These are phyloP conservation scores for Buphagus erythrorhynchus DNA, from an alignment of 2,797 vertebrate species.

Conservation along the genomic window DNA sequence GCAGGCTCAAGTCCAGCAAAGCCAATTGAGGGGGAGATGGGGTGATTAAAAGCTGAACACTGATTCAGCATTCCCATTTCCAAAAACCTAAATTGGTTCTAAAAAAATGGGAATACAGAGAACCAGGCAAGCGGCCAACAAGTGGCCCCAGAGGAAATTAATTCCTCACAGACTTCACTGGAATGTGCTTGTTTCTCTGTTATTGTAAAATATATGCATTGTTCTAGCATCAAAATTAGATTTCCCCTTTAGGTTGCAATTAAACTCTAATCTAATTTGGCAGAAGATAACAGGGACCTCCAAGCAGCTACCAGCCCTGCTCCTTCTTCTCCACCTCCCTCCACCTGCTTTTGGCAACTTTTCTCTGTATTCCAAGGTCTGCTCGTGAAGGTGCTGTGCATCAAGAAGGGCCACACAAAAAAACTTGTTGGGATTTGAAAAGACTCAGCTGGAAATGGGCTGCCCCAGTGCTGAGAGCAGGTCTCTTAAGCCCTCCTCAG, in stretches of 20 bases:
- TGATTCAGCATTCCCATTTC: background rate
- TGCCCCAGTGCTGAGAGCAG: background rate
- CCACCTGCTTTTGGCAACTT: background rate
- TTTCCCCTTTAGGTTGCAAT: slow-evolving; percentile 20
- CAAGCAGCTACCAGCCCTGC: background rate
- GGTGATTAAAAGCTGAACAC: slow-evolving; percentile 1
- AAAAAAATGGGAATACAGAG: background rate
- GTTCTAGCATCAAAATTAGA: background rate
- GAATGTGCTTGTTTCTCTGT: background rate
- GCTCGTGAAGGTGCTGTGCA: background rate
- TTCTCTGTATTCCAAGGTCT: background rate
- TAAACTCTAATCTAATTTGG: slow-evolving; percentile 14
- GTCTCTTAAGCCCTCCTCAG: background rate
- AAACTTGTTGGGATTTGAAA: background rate
- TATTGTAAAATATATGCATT: background rate
- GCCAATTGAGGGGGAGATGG: background rate
- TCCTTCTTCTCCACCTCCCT: background rate
- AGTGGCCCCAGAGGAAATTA: slow-evolving; percentile 15
- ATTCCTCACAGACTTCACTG: background rate
- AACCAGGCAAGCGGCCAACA: background rate
- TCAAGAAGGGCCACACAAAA: background rate
- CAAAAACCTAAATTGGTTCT: background rate
- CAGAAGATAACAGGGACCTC: background rate
- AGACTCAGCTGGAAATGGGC: background rate
- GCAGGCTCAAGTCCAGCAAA: background rate